Evolutionary conservation across 2,113 vertebrate species (phyloP), one percentile per base, ranked within the genome.

Genomic region (Clarias batrachus): DNA sequence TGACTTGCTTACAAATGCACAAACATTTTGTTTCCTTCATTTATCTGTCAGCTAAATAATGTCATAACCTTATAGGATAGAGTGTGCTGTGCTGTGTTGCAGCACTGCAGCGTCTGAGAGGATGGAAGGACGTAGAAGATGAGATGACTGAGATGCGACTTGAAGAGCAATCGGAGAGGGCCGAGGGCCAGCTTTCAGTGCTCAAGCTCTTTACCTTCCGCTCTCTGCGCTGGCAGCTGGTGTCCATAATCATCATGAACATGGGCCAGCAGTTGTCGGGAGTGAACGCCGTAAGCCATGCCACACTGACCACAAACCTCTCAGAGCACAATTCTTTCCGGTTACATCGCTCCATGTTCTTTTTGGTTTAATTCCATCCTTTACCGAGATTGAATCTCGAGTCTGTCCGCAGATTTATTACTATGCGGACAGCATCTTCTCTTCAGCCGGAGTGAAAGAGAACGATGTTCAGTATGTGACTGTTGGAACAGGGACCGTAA

Each of bases 241-340:
- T 97, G 90, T 97, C 96, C 25, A 89, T 97, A 87, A 57, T 97
- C 0, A 30, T 95, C 87, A 94, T 98, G 94, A 98, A 93, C 90
- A 96, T 94, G 90, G 97, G 97, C 41, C 97, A 99, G 92, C 98
- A 99, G 95, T 96, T 98, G 88, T 98, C 97, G 0, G 97, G 97
- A 17, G 89, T 98, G 85, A 98, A 98, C 0, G 97, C 88, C 84
- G 97, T 98, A 93, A 90, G 94, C 57, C 27, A 41, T 0, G 25
- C 37, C 17, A 6, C 66, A 80, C 68, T 48, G 57, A 59, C 54
- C 57, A 11, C 60, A 60, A 37, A n/a, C 70, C 30, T 37, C 56
- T 81, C 23, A n/a, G 57, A 76, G 17, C 19, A 41, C 56, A 63
- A 33, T 68, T 76, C 12, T 4, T 60, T 77, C 63, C n/a, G 25